phyloP scores from a whole-genome alignment of 2,797 vertebrate genomes.

The Choloepus didactylus region DNA sequence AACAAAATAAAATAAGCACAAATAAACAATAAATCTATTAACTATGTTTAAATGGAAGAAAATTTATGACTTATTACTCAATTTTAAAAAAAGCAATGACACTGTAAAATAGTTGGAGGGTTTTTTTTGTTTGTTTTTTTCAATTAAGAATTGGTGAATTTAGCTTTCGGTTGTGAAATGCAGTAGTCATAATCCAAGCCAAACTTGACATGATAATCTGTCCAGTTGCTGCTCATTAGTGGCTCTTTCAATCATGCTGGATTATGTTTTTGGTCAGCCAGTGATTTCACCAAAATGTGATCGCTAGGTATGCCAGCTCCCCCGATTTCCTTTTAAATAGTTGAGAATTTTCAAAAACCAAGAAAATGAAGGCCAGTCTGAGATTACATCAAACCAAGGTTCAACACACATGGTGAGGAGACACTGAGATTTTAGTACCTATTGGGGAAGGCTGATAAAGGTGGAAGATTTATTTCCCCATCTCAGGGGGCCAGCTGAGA shows the following conservation, averaged over 20 bases:
- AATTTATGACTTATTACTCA: background rate
- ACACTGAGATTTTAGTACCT: slow-evolving; percentile 55
- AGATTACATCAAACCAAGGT: slow-evolving; percentile 55
- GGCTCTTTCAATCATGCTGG: background rate
- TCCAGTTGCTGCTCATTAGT: background rate
- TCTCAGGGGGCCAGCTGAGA: slow-evolving; percentile 58
- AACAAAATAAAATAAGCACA: slow-evolving; percentile 50
- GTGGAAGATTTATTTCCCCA: background rate
- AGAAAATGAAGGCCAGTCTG: background rate
- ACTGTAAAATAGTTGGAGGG: background rate
- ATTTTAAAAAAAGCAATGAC: background rate
- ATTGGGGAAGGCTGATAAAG: background rate
- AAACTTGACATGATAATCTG: background rate
- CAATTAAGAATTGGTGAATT: background rate
- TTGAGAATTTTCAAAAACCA: slow-evolving; percentile 10
- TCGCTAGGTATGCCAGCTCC: background rate
- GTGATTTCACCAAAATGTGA: slow-evolving; percentile 12
- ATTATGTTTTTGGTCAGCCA: slow-evolving; percentile 6
- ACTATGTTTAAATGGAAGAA: slow-evolving; percentile 33
- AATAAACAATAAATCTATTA: background rate
- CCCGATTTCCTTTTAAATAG: slow-evolving; percentile 48
- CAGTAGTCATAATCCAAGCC: background rate
- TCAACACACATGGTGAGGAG: slow-evolving; percentile 38
- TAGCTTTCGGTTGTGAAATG: background rate
- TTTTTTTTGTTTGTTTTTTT: background rate